These are phyloP conservation scores for Heliconius congener DNA, from an alignment of 1,140 invertebrate genomes.

Conservation along the genomic window DNA sequence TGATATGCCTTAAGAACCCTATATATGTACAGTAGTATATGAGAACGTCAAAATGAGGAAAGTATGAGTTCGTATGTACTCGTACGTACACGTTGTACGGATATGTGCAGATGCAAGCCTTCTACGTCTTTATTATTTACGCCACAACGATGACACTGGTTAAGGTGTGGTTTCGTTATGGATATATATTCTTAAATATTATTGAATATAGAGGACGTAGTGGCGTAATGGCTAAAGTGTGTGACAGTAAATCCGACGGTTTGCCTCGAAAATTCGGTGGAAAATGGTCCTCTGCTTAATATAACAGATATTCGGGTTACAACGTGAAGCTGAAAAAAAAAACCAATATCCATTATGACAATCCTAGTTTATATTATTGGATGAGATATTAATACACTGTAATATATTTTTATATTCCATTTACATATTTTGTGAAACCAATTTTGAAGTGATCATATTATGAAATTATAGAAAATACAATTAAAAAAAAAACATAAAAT, in stretches of 20 bases:
- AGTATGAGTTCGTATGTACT: slow-evolving; percentile 37
- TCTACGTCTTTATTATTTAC: slow-evolving; percentile 43
- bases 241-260: too few species aligned
- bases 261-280: too few species aligned
- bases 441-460: too few species aligned
- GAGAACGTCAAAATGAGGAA: slow-evolving; percentile 43
- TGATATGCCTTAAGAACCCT: slow-evolving; percentile 32
- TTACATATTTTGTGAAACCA: too few species aligned
- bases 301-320: neutral
- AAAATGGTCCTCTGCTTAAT: neutral
- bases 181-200: neutral
- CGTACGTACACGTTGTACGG: neutral
- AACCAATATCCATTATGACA: too few species aligned
- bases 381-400: too few species aligned
- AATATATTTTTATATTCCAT: too few species aligned
- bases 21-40: slow-evolving; percentile 20
- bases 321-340: neutral
- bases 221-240: too few species aligned
- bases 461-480: too few species aligned
- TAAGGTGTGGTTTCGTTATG: slow-evolving; percentile 23
- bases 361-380: too few species aligned
- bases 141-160: slow-evolving; percentile 38
- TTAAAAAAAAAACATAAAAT: too few species aligned
- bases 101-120: slow-evolving; percentile 41
- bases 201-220: too few species aligned